Conservation (phyloP, 2,888 invertebrate species). For the Tolmerus cingulatus region DNA sequence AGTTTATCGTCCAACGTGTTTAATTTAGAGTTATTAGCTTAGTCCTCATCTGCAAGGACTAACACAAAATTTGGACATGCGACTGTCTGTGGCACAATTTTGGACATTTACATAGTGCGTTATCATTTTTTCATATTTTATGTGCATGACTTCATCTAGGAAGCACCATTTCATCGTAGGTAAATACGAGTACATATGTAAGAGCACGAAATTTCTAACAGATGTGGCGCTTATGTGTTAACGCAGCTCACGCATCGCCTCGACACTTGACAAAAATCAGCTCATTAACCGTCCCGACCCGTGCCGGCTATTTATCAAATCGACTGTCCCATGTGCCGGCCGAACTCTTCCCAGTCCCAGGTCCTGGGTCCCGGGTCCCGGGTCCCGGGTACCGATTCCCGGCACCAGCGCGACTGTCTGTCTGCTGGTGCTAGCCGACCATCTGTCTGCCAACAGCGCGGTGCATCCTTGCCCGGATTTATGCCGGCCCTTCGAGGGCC, state of each 20-base stretch:
- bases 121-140: not conserved
- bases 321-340: not conserved
- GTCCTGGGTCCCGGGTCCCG: not conserved
- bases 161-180: not conserved
- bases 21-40: too few species aligned
- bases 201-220: slow-evolving; percentile 4
- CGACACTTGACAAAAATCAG: not conserved
- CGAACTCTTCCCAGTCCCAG: not conserved
- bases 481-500: not conserved
- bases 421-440: slow-evolving; percentile 38
- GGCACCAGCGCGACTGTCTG: not conserved
- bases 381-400: not conserved
- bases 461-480: not conserved
- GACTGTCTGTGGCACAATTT: not conserved
- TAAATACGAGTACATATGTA: not conserved
- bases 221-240: slow-evolving; percentile 6
- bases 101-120: not conserved
- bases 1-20: too few species aligned
- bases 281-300: slow-evolving; percentile 28
- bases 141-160: not conserved
- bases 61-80: not conserved
- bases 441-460: slow-evolving; percentile 30
- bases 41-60: too few species aligned
- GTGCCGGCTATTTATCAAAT: slow-evolving; percentile 33
- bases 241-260: not conserved